phyloP scores from a whole-genome alignment of 2,888 invertebrate genomes.

The Himalopsyche japonica region DNA sequence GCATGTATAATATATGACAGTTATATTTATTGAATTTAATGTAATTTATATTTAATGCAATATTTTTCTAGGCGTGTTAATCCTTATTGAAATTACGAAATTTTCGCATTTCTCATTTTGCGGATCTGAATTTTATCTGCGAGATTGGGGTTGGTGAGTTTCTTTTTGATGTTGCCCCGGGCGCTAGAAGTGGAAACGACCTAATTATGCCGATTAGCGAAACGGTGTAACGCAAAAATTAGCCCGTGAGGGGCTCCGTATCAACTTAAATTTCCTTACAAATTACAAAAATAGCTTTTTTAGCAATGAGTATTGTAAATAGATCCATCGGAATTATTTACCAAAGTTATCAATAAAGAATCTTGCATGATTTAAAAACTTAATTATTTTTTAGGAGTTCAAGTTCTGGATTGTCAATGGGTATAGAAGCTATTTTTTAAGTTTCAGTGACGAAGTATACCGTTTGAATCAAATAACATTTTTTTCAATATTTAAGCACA shows the following conservation, averaged over 20 bases:
- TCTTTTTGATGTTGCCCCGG: neutral
- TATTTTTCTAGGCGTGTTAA: neutral
- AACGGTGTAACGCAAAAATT: neutral
- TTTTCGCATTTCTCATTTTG: neutral
- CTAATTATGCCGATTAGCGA: neutral
- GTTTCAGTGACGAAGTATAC: too few species aligned
- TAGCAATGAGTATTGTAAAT: neutral
- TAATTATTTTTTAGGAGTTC: too few species aligned
- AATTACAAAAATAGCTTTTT: neutral
- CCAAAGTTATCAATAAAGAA: neutral
- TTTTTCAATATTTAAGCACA: too few species aligned
- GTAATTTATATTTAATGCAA: neutral
- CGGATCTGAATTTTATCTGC: neutral
- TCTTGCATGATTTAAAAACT: too few species aligned
- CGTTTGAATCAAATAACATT: too few species aligned
- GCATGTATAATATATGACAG: too few species aligned
- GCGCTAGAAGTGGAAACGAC: neutral
- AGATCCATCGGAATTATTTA: neutral
- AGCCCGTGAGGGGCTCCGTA: neutral
- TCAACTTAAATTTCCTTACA: neutral
- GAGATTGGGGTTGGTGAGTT: neutral
- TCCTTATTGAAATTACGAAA: neutral
- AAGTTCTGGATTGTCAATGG: too few species aligned
- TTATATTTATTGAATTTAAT: too few species aligned
- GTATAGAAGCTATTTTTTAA: too few species aligned